These are phyloP conservation scores for Arge pagana DNA, from an alignment of 2,888 invertebrate species.

Conservation along the genomic window DNA sequence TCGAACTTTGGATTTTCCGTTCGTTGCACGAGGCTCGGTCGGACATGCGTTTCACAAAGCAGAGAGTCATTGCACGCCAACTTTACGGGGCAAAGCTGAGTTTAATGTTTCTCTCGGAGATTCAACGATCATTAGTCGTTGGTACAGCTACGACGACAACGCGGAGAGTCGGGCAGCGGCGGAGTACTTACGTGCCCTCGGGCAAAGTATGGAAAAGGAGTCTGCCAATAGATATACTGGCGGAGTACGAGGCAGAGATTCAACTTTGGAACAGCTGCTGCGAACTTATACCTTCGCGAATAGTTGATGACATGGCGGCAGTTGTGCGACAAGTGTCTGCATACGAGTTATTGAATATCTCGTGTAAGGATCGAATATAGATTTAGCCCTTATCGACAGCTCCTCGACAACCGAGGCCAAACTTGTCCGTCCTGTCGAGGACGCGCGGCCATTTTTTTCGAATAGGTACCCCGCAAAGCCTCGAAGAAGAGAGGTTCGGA, in stretches of 20 bases:
- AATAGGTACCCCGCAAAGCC: too few species aligned
- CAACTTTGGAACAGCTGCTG: slow-evolving; percentile 15
- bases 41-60: slow-evolving; percentile 18
- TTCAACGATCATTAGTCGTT: slow-evolving; percentile 18
- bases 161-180: too few species aligned
- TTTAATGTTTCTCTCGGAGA: slow-evolving; percentile 16
- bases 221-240: slow-evolving; percentile 16
- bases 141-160: slow-evolving; percentile 3
- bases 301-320: slow-evolving; percentile 35
- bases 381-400: slow-evolving; percentile 30
- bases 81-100: slow-evolving; percentile 15
- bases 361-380: slow-evolving; percentile 35
- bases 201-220: slow-evolving; percentile 15
- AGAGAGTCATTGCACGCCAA: slow-evolving; percentile 12
- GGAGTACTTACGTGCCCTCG: too few species aligned
- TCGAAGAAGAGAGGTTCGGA: too few species aligned
- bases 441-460: too few species aligned
- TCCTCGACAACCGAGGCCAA: slow-evolving; percentile 12
- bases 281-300: slow-evolving; percentile 23
- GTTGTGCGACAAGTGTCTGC: slow-evolving; percentile 40
- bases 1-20: too few species aligned
- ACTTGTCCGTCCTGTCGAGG: too few species aligned
- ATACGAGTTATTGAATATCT: slow-evolving; percentile 39
- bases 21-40: too few species aligned
- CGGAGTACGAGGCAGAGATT: slow-evolving; percentile 11